Evolutionary conservation across 2,113 vertebrate species (phyloP).

Genomic region (Lepidiolamprologus cunningtoni): DNA sequence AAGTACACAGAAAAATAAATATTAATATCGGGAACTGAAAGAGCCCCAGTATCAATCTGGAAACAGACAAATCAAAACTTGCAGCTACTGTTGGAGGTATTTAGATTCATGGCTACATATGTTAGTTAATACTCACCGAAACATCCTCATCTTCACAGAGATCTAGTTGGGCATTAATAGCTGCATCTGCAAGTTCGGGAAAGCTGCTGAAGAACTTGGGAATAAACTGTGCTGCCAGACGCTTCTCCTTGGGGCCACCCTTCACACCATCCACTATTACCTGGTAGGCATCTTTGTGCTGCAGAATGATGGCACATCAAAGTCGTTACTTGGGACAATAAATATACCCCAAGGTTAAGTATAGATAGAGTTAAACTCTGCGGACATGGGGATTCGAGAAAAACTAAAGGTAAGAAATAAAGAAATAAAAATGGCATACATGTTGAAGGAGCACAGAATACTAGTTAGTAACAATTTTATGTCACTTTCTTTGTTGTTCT

Average conservation of each 20-base stretch:
- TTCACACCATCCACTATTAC: conserved; percentile 92
- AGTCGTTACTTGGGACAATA: background rate
- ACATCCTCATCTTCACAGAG: conserved; percentile 98
- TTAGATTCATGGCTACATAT: background rate
- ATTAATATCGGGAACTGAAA: background rate
- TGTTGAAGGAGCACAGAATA: background rate
- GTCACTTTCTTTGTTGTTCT: background rate
- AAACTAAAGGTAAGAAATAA: background rate
- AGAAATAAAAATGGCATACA: background rate
- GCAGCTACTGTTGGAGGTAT: background rate
- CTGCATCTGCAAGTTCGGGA: conserved; percentile 90
- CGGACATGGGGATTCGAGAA: background rate
- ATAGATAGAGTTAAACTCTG: background rate
- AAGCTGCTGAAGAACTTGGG: conserved; percentile 98
- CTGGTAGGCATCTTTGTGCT: conserved; percentile 98
- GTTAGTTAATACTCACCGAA: conserved; percentile 76
- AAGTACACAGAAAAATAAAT: background rate
- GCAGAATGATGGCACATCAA: background rate
- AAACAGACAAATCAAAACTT: background rate
- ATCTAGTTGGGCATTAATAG: conserved; percentile 96
- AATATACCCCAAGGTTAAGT: background rate
- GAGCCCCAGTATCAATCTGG: background rate
- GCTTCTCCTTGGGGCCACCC: conserved; percentile 95
- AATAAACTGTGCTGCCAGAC: conserved; percentile 96
- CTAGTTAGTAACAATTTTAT: background rate